These are phyloP conservation scores for Halyomorpha halys DNA, from an alignment of 1,140 invertebrate species.

Conservation along the genomic window DNA sequence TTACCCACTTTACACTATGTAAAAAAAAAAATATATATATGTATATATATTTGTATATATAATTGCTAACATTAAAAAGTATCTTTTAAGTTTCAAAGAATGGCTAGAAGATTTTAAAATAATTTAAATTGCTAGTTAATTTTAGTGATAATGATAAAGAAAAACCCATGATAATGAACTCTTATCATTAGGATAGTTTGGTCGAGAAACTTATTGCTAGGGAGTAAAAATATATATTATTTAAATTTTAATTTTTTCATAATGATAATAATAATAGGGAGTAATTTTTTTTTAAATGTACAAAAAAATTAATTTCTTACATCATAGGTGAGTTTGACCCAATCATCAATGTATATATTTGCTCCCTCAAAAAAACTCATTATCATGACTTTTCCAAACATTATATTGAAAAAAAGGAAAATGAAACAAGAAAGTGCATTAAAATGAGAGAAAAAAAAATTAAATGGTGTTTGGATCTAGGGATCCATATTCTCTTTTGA, in stretches of 20 bases:
- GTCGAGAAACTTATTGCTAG: conserved; percentile 16
- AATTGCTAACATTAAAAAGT: too few relatives aligned
- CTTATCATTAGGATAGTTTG: conserved; percentile 13
- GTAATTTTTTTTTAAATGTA: neutral
- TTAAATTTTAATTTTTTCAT: neutral
- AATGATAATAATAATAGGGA: neutral
- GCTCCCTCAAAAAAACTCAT: conserved; percentile 12
- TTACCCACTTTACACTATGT: too few relatives aligned
- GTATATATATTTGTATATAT: too few relatives aligned
- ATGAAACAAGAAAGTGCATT: neutral
- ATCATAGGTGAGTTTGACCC: neutral
- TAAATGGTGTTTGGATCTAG: neutral
- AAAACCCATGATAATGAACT: conserved; percentile 18
- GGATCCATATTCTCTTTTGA: too few relatives aligned
- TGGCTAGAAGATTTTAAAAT: neutral
- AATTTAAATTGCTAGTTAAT: conserved; percentile 1
- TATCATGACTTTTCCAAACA: conserved; percentile 18
- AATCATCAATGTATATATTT: conserved; percentile 1
- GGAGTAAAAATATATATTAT: conserved; percentile 19
- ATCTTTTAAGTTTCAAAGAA: too few relatives aligned
- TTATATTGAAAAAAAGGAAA: conserved; percentile 1
- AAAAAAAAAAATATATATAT: too few relatives aligned
- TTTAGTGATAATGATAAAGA: conserved; percentile 2
- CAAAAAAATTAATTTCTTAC: neutral
- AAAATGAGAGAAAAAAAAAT: neutral